These are phyloP conservation scores for Mus spicilegus DNA, from an alignment of 2,113 vertebrate genomes.

Conservation along the genomic window DNA sequence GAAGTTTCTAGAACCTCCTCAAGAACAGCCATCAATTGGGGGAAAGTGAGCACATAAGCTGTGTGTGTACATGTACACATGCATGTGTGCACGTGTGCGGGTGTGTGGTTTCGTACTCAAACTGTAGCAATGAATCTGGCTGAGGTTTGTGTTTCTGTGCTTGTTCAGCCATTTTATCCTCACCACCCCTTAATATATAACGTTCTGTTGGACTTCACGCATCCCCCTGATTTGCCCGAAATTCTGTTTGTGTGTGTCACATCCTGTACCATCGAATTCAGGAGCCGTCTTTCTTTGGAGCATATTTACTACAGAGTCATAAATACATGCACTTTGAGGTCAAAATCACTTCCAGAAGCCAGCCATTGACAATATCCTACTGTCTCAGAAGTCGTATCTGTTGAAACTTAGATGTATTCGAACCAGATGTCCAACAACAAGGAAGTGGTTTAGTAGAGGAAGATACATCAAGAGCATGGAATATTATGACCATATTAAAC, in stretches of 20 bases:
- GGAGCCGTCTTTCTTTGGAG: neutral
- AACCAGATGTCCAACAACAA: constrained; percentile 35
- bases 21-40: neutral
- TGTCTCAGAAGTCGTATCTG: constrained; percentile 9
- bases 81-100: no score
- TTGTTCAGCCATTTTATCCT: neutral
- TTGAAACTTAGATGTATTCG: constrained; percentile 57
- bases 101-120: neutral
- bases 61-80: no score
- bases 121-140: neutral
- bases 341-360: constrained; percentile 42
- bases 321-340: neutral
- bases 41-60: neutral
- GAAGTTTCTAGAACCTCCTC: neutral
- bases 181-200: neutral
- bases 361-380: constrained; percentile 32
- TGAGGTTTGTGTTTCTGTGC: neutral
- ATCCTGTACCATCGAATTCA: neutral
- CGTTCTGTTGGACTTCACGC: neutral
- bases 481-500: neutral
- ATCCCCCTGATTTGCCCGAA: neutral
- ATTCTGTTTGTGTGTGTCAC: neutral
- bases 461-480: neutral
- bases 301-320: constrained; percentile 21
- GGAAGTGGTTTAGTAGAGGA: constrained; percentile 34